Base-by-base conservation (phyloP, 2,113 vertebrate species). In the Numida meleagris region DNA sequence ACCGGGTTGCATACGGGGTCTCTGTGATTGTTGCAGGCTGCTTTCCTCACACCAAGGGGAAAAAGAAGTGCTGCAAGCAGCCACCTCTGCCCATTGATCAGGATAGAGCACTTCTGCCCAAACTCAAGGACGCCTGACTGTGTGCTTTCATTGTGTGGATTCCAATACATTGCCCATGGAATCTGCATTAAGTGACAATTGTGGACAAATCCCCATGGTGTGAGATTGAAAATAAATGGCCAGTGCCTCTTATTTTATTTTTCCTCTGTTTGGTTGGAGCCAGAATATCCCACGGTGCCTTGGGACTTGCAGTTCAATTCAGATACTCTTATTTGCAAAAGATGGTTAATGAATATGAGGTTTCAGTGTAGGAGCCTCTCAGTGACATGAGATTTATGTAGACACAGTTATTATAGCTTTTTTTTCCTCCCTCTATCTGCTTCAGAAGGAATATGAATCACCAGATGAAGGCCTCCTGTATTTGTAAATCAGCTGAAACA, bases 401-500 rank as follows among this genome's bases (percentile, higher is more conserved):
- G 75, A 93, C 46, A 89, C 21, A 84, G 42, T 79, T 86, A 90
- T 93, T 86, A 85, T 68, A 51, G 12, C 14, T 74, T 20, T 82
- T 82, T 51, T 27, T 43, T 24, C 25, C 34, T 31, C 25, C 31
- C 53, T 12, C 8, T 24, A 33, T 66, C 77, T 88, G 33, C 88
- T 93, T 90, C 59, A 89, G 81, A 87, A 95, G 84, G 45, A 53
- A 62, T 62, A 95, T 96, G 83, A 91, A 96, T 94, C 96, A 91
- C 91, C 61, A 94, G 71, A 17, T 58, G 95, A 96, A 95, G 70
- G 88, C 82, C 75, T 91, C 38, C 88, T 89, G 51, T 85, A 91
- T 97, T 96, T 96, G 82, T 96, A 98, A 97, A 97, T 95, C 96
- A 97, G 86, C 36, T 59, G 82, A 93, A 96, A 94, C 88, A 86